A percentile compares a stretch with the other conserved stretches of the same genome.
phyloP scores from a whole-genome alignment of 2,113 vertebrate genomes.

The Epinephelus moara region DNA sequence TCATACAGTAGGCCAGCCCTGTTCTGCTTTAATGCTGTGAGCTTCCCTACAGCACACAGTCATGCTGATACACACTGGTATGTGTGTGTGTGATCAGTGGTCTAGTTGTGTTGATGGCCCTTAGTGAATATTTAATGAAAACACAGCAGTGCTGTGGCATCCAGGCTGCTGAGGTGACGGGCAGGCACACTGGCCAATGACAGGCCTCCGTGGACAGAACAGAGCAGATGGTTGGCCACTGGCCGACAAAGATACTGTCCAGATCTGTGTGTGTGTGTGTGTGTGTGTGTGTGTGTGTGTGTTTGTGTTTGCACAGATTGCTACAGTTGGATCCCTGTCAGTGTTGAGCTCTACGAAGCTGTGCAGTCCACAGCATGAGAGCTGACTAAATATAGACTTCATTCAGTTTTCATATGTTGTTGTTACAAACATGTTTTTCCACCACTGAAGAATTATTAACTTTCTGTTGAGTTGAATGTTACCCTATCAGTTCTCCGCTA shows the following conservation, averaged over 20 bases:
- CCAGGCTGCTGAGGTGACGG: constrained; percentile 31
- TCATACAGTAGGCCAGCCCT: not conserved
- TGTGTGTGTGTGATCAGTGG: constrained; percentile 1
- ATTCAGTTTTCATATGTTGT: not conserved
- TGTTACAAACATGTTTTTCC: not conserved
- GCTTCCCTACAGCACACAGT: not conserved
- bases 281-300: constrained; percentile 33
- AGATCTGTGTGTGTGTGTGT: constrained; percentile 19
- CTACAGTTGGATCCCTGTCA: constrained; percentile 26
- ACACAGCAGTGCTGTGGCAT: constrained; percentile 23
- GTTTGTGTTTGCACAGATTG: constrained; percentile 43
- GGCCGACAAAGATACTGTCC: constrained; percentile 15
- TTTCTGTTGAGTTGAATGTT: not conserved
- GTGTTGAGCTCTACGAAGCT: constrained; percentile 5
- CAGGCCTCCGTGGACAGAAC: not conserved
- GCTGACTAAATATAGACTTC: constrained; percentile 21
- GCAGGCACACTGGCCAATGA: constrained; percentile 38
- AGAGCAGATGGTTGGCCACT: constrained; percentile 35
- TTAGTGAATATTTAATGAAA: constrained; percentile 42
- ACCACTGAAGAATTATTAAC: not conserved
- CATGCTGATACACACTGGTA: too few species aligned
- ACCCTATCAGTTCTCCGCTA: too few species aligned
- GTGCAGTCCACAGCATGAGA: constrained; percentile 14
- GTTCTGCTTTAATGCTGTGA: not conserved
- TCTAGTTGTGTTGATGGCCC: not conserved